Conservation (phyloP, 2,797 vertebrate genomes). For the Enteromius fasciolatus region DNA sequence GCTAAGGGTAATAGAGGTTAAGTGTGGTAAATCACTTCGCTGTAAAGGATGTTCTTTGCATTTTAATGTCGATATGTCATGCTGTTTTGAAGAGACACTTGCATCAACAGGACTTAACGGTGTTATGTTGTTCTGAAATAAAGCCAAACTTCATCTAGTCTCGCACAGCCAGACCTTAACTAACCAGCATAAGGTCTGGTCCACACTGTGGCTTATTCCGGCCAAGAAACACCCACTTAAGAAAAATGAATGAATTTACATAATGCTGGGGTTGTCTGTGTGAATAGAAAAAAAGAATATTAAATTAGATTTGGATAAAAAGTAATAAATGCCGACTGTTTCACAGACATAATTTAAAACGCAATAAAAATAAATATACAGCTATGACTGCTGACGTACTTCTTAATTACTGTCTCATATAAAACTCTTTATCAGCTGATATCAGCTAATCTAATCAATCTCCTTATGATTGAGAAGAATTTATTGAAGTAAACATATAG, state of each 20-base stretch:
- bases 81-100: constrained; percentile 31
- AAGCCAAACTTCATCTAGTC: constrained; percentile 8
- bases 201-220: background rate
- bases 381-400: background rate
- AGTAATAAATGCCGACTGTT: background rate
- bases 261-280: background rate
- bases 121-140: constrained; percentile 10
- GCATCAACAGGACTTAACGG: background rate
- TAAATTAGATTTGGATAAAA: background rate
- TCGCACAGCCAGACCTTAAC: background rate
- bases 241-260: background rate
- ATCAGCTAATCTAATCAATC: background rate
- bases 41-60: background rate
- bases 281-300: background rate
- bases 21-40: constrained; percentile 23
- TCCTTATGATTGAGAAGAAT: background rate
- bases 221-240: background rate
- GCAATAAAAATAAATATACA: background rate
- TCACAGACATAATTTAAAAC: background rate
- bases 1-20: constrained; percentile 30
- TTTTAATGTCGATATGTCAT: constrained; percentile 25
- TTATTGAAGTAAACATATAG: background rate
- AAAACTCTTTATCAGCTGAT: background rate
- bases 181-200: background rate
- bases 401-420: background rate